Conservation (phyloP, 2,888 invertebrate genomes). For the Gastracanthus pulcherrimus region DNA sequence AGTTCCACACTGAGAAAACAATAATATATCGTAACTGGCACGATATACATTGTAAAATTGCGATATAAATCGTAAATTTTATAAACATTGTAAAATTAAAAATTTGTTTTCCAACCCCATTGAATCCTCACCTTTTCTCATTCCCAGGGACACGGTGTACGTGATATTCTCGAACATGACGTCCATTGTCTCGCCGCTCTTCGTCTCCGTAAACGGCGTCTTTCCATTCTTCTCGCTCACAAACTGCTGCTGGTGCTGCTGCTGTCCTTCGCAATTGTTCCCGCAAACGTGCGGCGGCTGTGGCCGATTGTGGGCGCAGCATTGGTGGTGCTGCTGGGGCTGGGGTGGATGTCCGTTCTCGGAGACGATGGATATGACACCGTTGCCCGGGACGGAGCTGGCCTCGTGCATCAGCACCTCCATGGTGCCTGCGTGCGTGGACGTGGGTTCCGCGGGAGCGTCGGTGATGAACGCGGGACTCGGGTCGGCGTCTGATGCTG, state of each 20-base stretch:
- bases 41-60: background rate
- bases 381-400: constrained; percentile 51
- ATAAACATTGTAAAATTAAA: no score
- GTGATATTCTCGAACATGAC: constrained; percentile 87
- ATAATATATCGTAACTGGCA: no score
- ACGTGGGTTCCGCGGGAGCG: background rate
- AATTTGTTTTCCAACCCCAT: no score
- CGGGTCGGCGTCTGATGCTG: background rate
- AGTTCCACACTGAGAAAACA: no score
- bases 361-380: background rate
- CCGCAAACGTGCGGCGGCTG: background rate
- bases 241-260: background rate
- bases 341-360: background rate
- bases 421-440: constrained; percentile 66
- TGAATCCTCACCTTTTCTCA: constrained; percentile 82
- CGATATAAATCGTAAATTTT: no score
- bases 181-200: constrained; percentile 80
- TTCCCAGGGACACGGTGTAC: constrained; percentile 84
- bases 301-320: background rate
- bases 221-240: constrained; percentile 48
- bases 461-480: no score
- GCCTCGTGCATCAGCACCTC: constrained; percentile 75
- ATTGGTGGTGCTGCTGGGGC: no score
- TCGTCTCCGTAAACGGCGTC: constrained; percentile 56
- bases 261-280: background rate